Percentiles rank a stretch among this genome's conserved stretches.
These are phyloP conservation scores for Hassar affinis DNA, from an alignment of 2,113 vertebrate species.

Conservation along the genomic window DNA sequence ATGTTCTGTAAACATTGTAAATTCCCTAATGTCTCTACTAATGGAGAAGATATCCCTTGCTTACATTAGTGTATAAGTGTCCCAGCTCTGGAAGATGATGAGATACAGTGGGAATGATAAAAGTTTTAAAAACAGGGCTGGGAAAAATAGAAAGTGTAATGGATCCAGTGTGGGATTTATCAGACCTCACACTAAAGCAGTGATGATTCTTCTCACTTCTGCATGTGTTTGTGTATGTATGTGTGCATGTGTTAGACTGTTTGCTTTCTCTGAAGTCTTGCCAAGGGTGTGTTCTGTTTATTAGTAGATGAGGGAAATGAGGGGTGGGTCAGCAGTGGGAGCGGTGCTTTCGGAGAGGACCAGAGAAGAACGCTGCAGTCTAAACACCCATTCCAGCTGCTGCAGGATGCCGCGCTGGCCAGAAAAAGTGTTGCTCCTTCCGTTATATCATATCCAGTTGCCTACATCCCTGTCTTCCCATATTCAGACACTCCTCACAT, in stretches of 20 bases:
- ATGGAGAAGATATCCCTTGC: constrained; percentile 49
- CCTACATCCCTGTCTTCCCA: constrained; percentile 8
- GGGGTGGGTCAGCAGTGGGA: constrained; percentile 54
- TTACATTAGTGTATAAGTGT: constrained; percentile 51
- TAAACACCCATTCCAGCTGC: constrained; percentile 58
- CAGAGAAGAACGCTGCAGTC: constrained; percentile 50
- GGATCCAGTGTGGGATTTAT: constrained; percentile 20
- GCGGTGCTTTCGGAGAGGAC: constrained; percentile 45
- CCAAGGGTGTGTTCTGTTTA: constrained; percentile 61
- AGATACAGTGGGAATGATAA: constrained; percentile 25
- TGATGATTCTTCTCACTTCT: constrained; percentile 43
- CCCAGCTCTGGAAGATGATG: constrained; percentile 36
- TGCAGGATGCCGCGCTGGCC: constrained; percentile 35
- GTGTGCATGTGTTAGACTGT: constrained; percentile 46
- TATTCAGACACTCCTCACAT: constrained; percentile 33
- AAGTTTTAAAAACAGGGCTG: not conserved
- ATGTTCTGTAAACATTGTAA: constrained; percentile 52
- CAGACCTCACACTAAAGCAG: constrained; percentile 51
- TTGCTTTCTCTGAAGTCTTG: constrained; percentile 49
- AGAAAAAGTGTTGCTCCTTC: constrained; percentile 39
- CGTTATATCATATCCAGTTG: constrained; percentile 40
- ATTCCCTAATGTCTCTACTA: constrained; percentile 49
- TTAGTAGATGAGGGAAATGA: constrained; percentile 55
- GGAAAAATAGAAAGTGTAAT: constrained; percentile 31
- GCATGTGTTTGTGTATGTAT: constrained; percentile 30